A percentile compares a stretch with the other conserved stretches of the same genome.
These are phyloP conservation scores for Hemiscyllium ocellatum DNA, from an alignment of 2,113 vertebrate species.

Conservation along the genomic window DNA sequence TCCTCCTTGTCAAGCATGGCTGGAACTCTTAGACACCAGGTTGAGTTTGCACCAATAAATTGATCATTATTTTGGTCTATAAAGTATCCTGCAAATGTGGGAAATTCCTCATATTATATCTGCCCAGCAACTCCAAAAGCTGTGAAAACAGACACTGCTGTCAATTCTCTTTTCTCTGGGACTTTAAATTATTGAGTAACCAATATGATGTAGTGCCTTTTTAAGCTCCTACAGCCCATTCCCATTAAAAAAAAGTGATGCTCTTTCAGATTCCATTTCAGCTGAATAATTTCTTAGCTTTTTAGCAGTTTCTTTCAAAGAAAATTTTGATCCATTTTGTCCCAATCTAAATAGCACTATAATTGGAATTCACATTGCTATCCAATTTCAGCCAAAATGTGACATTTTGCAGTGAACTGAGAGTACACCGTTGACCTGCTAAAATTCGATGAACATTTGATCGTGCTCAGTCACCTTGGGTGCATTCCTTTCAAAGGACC, in stretches of 20 bases:
- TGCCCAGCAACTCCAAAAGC: background rate
- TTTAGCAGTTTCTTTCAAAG: background rate
- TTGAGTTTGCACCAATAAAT: background rate
- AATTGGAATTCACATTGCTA: background rate
- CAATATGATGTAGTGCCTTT: background rate
- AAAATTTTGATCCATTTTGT: background rate
- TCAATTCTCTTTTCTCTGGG: background rate
- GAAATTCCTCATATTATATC: background rate
- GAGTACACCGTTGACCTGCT: background rate
- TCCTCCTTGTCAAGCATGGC: background rate
- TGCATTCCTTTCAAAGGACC: background rate
- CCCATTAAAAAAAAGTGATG: background rate
- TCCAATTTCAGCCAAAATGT: background rate
- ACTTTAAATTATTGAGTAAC: background rate
- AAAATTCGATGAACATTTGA: background rate
- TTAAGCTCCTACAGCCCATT: background rate
- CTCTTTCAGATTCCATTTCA: background rate
- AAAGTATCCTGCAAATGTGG: background rate
- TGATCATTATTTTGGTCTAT: background rate
- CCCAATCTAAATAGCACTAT: background rate
- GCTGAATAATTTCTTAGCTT: background rate
- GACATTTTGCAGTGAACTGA: background rate
- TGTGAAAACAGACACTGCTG: background rate
- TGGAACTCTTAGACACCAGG: background rate
- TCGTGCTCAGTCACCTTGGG: background rate